These are phyloP conservation scores for Phaethornis superciliosus DNA, from an alignment of 2,113 vertebrate genomes.

Conservation along the genomic window DNA sequence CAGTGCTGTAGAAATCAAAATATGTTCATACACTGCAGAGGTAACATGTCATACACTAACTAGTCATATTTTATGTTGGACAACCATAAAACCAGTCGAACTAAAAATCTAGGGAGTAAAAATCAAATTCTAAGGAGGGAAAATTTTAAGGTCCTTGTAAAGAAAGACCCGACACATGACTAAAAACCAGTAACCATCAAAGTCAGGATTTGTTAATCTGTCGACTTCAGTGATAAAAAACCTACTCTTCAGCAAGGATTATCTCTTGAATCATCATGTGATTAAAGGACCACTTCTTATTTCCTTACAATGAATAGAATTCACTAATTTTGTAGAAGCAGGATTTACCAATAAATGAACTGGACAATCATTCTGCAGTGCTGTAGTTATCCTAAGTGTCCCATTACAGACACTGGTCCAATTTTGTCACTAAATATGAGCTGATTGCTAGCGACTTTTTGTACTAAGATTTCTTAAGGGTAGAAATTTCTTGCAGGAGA, in stretches of 20 bases:
- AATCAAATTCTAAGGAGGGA: neutral
- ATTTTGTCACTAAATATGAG: neutral
- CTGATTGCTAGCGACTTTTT: neutral
- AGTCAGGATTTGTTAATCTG: neutral
- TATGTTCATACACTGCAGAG: conserved; percentile 38
- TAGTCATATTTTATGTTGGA: conserved; percentile 24
- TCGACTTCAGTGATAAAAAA: neutral
- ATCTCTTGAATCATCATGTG: neutral
- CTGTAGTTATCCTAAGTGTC: neutral
- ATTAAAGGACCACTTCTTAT: neutral
- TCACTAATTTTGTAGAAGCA: neutral
- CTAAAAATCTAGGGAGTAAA: neutral
- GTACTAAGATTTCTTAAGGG: neutral
- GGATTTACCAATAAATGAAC: neutral
- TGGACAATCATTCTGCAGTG: neutral
- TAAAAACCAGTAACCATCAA: neutral
- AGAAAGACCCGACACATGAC: neutral
- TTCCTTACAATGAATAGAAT: neutral
- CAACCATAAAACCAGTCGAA: conserved; percentile 35
- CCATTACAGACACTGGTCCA: neutral
- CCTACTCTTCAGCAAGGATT: neutral
- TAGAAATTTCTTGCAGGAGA: neutral
- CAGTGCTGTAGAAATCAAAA: conserved; percentile 69
- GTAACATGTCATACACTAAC: conserved; percentile 54
- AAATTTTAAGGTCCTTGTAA: neutral